Conservation (phyloP, 2,797 vertebrate genomes). For the Harpia harpyja region DNA sequence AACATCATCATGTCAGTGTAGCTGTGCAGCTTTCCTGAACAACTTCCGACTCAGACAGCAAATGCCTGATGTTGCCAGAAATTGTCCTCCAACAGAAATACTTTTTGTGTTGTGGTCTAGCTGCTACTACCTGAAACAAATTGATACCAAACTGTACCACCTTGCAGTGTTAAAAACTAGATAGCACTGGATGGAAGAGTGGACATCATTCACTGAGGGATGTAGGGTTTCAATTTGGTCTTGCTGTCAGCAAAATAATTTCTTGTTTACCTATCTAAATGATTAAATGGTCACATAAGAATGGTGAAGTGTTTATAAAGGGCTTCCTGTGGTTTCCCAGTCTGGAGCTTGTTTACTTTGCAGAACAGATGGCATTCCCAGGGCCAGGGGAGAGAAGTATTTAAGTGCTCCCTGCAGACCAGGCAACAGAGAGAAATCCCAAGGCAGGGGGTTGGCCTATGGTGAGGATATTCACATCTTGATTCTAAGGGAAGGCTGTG, state of each 20-base stretch:
- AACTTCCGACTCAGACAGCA: neutral
- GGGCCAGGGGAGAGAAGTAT: neutral
- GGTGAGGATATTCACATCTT: neutral
- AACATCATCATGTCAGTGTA: neutral
- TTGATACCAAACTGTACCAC: neutral
- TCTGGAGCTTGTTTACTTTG: neutral
- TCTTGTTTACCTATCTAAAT: neutral
- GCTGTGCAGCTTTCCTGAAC: neutral
- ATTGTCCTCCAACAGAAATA: neutral
- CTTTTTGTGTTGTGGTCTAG: accelerated
- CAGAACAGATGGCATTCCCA: neutral
- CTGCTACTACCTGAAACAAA: neutral
- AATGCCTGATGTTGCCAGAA: neutral
- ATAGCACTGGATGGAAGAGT: neutral
- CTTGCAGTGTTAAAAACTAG: neutral
- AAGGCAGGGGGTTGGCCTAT: neutral
- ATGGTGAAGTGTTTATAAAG: neutral
- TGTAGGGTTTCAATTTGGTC: neutral
- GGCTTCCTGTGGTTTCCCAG: neutral
- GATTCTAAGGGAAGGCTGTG: neutral
- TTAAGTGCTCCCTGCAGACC: neutral
- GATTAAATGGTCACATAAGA: neutral
- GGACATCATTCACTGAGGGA: neutral
- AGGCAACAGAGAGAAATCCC: neutral
- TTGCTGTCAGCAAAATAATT: neutral